These are phyloP conservation scores for Plectropomus leopardus DNA, from an alignment of 2,113 vertebrate genomes.

Conservation along the genomic window DNA sequence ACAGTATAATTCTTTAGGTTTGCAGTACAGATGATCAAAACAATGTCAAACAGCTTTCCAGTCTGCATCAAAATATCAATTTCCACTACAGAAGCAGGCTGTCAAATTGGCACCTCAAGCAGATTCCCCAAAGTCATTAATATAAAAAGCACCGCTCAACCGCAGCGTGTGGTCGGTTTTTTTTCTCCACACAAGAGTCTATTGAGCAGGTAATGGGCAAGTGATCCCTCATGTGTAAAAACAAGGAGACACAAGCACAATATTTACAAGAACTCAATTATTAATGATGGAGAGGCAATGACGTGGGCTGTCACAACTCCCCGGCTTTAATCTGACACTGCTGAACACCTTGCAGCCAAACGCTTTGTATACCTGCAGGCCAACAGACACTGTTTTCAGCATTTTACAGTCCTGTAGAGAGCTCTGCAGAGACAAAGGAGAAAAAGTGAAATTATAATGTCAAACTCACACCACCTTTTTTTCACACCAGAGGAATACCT, in stretches of 20 bases:
- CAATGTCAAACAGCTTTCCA: constrained; percentile 14
- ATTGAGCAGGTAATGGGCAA: constrained; percentile 66
- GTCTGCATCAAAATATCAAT: constrained; percentile 32
- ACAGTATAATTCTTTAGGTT: background rate
- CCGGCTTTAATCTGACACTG: constrained; percentile 36
- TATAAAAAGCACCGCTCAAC: constrained; percentile 43
- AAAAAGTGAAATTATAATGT: constrained; percentile 49
- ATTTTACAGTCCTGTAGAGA: constrained; percentile 28
- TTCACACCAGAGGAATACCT: constrained; percentile 27
- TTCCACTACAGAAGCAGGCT: constrained; percentile 1
- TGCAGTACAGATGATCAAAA: constrained; percentile 6
- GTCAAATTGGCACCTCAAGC: constrained; percentile 39
- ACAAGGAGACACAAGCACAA: constrained; percentile 47
- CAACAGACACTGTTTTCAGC: constrained; percentile 6
- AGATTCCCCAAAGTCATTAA: constrained; percentile 58
- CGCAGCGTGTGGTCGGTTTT: constrained; percentile 36
- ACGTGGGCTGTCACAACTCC: constrained; percentile 58
- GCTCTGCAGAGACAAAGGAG: constrained; percentile 10
- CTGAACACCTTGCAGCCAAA: constrained; percentile 35
- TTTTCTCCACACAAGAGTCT: constrained; percentile 45
- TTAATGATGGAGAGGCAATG: constrained; percentile 59
- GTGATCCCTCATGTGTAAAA: constrained; percentile 57
- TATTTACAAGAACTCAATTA: constrained; percentile 74
- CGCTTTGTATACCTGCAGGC: constrained; percentile 22
- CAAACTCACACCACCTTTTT: constrained; percentile 10